These are phyloP conservation scores for Drosophila paranaensis DNA, from an alignment of 2,888 invertebrate species.

Conservation along the genomic window DNA sequence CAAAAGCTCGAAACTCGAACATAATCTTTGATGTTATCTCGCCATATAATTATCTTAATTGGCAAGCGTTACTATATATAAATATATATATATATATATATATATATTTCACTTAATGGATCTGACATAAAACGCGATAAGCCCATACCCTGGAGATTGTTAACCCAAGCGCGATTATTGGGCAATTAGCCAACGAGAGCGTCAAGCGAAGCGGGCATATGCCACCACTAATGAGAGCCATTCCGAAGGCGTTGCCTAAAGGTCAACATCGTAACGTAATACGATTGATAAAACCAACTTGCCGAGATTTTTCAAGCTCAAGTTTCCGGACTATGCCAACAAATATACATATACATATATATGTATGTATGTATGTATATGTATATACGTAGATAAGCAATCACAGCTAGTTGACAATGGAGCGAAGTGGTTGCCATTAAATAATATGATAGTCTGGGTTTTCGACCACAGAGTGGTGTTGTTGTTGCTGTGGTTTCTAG, in stretches of 20 bases:
- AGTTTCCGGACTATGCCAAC: neutral
- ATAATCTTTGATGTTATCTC: neutral
- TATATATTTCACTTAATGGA: neutral
- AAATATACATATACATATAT: neutral
- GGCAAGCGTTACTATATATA: neutral
- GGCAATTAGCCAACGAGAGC: neutral
- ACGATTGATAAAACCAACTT: neutral
- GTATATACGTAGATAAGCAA: constrained; percentile 6
- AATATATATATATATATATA: neutral
- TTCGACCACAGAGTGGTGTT: neutral
- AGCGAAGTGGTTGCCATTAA: constrained; percentile 10
- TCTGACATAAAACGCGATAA: neutral
- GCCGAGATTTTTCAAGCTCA: constrained; percentile 3
- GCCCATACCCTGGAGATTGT: neutral
- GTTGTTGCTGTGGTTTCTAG: neutral
- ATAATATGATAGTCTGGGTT: constrained; percentile 1
- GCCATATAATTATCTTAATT: neutral
- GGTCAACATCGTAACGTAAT: constrained; percentile 5
- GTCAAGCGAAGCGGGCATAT: too few relatives aligned
- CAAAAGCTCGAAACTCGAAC: neutral
- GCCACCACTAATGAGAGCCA: neutral
- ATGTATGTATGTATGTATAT: neutral
- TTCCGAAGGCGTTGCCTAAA: neutral
- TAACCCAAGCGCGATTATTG: neutral
- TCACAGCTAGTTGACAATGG: neutral